Percentiles rank a stretch among this genome's conserved stretches.
Conservation (phyloP, 2,888 invertebrate genomes). For the Branchellion lobata region DNA sequence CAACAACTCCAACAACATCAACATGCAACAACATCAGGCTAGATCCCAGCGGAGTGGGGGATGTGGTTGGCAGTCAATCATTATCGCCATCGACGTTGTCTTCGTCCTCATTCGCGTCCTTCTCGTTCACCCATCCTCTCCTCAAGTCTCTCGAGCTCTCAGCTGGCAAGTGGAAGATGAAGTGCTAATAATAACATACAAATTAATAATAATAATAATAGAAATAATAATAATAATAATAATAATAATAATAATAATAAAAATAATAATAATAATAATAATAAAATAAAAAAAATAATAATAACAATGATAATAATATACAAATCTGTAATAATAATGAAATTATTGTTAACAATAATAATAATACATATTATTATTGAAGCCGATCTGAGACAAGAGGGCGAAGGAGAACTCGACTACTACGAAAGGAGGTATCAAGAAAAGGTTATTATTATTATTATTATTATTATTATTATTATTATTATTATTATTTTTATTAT, state of each 20-base stretch:
- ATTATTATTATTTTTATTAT: background rate
- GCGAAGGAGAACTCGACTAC: conserved; percentile 61
- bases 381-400: conserved; percentile 51
- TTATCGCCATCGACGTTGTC: background rate
- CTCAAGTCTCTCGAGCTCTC: background rate
- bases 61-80: background rate
- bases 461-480: background rate
- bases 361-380: too few relatives aligned
- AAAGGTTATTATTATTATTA: conserved; percentile 50
- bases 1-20: too few relatives aligned
- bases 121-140: background rate
- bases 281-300: too few relatives aligned
- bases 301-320: too few relatives aligned
- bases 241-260: too few relatives aligned
- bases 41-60: conserved; percentile 62
- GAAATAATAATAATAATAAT: background rate
- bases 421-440: conserved; percentile 62
- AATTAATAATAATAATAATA: too few relatives aligned
- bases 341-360: too few relatives aligned
- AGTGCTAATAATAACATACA: background rate
- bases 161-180: background rate
- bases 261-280: too few relatives aligned
- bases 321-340: too few relatives aligned
- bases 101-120: background rate
- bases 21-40: conserved; percentile 54